Evolutionary conservation across 2,797 vertebrate genomes (phyloP).

Genomic region (Lagodon rhomboides): DNA sequence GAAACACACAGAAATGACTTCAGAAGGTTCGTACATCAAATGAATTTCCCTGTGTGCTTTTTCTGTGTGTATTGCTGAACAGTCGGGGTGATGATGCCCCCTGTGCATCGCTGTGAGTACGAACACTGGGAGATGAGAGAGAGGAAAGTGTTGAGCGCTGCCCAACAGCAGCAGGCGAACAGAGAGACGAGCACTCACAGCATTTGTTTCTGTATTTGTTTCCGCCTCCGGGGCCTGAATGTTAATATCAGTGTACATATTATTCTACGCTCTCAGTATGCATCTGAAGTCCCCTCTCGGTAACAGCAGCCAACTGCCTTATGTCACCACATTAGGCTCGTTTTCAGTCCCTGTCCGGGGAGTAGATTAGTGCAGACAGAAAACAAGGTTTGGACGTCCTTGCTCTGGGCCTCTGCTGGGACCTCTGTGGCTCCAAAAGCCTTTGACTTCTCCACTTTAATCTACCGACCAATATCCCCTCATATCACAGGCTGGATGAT

Average conservation of each 20-base stretch:
- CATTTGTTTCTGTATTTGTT: conserved; percentile 45
- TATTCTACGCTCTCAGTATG: conserved; percentile 15
- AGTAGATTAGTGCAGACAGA: conserved; percentile 38
- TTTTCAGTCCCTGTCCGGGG: conserved; percentile 29
- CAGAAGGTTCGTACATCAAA: neutral
- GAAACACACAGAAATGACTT: neutral
- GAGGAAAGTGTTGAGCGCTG: conserved; percentile 35
- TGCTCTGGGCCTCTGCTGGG: conserved; percentile 31
- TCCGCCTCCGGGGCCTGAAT: conserved; percentile 32
- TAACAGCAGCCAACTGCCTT: conserved; percentile 34
- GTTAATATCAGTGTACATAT: conserved; percentile 39
- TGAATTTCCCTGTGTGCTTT: neutral
- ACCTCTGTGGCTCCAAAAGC: conserved; percentile 8
- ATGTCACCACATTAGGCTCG: conserved; percentile 43
- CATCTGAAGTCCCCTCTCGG: conserved; percentile 24
- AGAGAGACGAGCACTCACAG: neutral
- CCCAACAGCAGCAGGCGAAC: conserved; percentile 19
- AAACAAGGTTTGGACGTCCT: conserved; percentile 55
- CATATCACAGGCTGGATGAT: neutral
- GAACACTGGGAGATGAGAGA: conserved; percentile 46
- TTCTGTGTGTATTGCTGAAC: neutral
- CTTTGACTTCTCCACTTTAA: conserved; percentile 1
- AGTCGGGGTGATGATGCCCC: conserved; percentile 1
- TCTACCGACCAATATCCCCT: neutral
- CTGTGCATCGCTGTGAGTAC: conserved; percentile 24